Conservation (phyloP, 2,888 invertebrate genomes). For the Mimas tiliae region DNA sequence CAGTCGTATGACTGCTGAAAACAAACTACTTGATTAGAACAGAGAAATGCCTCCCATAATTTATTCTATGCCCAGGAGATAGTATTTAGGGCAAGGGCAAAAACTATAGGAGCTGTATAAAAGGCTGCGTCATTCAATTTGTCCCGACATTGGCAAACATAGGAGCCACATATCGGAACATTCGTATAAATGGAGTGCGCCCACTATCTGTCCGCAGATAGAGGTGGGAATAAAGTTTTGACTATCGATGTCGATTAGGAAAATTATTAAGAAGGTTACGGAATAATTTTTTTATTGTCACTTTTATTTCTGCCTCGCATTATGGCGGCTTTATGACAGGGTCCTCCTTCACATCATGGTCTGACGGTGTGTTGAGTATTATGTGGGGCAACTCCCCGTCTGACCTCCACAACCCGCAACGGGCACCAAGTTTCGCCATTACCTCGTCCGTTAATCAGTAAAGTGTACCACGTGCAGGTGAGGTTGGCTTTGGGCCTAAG, state of each 20-base stretch:
- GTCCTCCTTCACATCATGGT: too few species aligned
- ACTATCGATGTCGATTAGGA: not conserved
- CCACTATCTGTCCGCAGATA: constrained; percentile 28
- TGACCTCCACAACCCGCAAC: too few species aligned
- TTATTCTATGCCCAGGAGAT: constrained; percentile 18
- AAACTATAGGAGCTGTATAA: constrained; percentile 27
- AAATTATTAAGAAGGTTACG: not conserved
- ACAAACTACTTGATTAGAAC: constrained; percentile 16
- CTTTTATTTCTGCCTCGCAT: too few species aligned
- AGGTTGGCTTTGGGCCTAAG: too few species aligned
- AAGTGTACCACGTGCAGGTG: too few species aligned
- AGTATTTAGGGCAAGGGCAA: constrained; percentile 23
- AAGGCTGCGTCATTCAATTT: constrained; percentile 32
- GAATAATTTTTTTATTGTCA: too few species aligned
- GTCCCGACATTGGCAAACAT: constrained; percentile 41
- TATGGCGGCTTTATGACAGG: too few species aligned
- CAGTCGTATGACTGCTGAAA: too few species aligned
- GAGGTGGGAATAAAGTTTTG: constrained; percentile 2
- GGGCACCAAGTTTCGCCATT: too few species aligned
- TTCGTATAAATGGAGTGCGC: constrained; percentile 40
- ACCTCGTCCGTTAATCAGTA: too few species aligned
- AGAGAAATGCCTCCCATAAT: constrained; percentile 20
- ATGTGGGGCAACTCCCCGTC: too few species aligned
- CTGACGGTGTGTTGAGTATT: too few species aligned
- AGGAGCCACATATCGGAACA: constrained; percentile 39